Evolutionary conservation across 2,113 vertebrate genomes (phyloP).

Genomic region (Picathartes gymnocephalus): DNA sequence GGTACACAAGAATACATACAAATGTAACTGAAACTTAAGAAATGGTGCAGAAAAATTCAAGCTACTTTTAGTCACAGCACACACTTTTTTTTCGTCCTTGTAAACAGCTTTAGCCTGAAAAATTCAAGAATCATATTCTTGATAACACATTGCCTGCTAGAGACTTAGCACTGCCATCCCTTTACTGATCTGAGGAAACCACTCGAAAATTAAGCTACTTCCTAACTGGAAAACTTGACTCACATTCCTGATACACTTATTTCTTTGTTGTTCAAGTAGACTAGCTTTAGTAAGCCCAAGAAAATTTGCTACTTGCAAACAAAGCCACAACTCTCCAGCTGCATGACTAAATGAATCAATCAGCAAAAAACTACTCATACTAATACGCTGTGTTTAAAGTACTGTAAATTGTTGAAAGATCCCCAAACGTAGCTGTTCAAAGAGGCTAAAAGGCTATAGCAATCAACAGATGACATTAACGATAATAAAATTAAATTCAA

Average conservation of each 20-base stretch:
- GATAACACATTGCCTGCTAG: not conserved
- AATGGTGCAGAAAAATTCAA: not conserved
- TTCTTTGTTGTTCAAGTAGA: not conserved
- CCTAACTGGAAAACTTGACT: not conserved
- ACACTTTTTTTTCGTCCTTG: not conserved
- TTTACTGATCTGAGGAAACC: not conserved
- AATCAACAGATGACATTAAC: not conserved
- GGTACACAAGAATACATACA: not conserved
- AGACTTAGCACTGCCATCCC: not conserved
- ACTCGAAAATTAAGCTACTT: not conserved
- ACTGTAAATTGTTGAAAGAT: not conserved
- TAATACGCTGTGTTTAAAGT: not conserved
- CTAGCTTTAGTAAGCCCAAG: not conserved
- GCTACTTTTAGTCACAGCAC: not conserved
- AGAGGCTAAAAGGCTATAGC: not conserved
- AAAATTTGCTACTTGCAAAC: not conserved
- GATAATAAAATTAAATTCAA: not conserved
- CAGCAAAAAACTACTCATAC: not conserved
- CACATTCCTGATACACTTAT: not conserved
- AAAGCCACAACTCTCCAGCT: not conserved
- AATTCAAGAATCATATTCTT: not conserved
- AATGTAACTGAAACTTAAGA: not conserved
- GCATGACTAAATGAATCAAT: not conserved
- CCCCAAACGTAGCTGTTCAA: not conserved
- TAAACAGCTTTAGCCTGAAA: not conserved